Evolutionary conservation across 2,113 vertebrate species (phyloP).

Genomic region (Eublepharis macularius): DNA sequence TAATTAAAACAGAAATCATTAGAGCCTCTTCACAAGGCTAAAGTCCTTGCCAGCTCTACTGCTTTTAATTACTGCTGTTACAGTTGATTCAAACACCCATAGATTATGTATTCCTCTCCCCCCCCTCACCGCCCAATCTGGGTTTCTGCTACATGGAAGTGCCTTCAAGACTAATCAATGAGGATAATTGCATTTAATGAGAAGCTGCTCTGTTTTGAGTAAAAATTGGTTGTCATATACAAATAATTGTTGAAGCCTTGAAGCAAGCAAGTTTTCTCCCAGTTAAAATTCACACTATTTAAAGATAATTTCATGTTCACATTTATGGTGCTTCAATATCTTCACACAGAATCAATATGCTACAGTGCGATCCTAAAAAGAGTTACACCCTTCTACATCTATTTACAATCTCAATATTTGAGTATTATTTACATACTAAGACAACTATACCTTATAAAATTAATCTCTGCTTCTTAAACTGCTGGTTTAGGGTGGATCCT

Average conservation of each 20-base stretch:
- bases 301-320: not conserved
- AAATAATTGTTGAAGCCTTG: constrained; percentile 47
- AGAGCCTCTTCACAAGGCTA: not conserved
- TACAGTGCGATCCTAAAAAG: no score
- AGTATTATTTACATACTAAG: no score
- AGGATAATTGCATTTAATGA: constrained; percentile 41
- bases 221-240: constrained; percentile 42
- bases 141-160: constrained; percentile 28
- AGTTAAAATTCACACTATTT: constrained; percentile 17
- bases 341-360: not conserved
- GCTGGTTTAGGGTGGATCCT: no score
- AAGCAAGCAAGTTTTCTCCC: constrained; percentile 38
- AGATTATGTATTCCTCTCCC: constrained; percentile 26
- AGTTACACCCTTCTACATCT: no score
- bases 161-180: constrained; percentile 42
- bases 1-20: constrained; percentile 4
- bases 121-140: not conserved
- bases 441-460: no score
- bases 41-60: not conserved
- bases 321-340: not conserved
- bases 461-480: no score
- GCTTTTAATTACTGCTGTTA: not conserved
- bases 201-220: constrained; percentile 16
- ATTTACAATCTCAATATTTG: no score
- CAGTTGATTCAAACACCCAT: not conserved